Percentiles rank a stretch among this genome's conserved stretches.
Conservation (phyloP, 92 coral and sea anemone species). For the Bergia sp. region DNA sequence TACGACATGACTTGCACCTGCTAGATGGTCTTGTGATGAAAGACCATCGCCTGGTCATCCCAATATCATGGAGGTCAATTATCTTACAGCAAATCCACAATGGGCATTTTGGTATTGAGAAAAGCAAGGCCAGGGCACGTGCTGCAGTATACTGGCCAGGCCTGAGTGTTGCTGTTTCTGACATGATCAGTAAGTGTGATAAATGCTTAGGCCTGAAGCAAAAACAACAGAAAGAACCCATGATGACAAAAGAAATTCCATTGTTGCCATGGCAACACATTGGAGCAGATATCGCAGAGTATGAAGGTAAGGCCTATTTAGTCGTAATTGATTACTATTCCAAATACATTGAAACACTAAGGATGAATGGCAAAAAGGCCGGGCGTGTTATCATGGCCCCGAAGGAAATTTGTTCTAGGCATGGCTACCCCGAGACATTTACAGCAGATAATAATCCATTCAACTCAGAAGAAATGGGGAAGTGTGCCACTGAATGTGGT, state of each 20-base stretch:
- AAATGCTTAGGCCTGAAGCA: no score
- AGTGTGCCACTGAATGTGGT: conserved; percentile 31
- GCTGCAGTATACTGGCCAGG: no score
- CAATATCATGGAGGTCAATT: no score
- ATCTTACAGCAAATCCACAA: no score
- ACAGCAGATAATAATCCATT: conserved; percentile 30
- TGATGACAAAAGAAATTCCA: background rate
- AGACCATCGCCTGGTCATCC: conserved; percentile 13
- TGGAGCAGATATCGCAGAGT: conserved; percentile 1
- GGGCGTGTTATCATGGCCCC: background rate
- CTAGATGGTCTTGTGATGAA: conserved; percentile 41
- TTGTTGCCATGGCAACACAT: background rate
- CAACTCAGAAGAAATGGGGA: conserved; percentile 23
- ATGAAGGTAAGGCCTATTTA: conserved; percentile 31
- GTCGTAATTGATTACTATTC: background rate
- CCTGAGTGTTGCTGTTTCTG: no score
- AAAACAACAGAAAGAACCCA: conserved; percentile 45
- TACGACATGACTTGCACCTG: conserved; percentile 38
- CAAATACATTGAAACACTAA: no score
- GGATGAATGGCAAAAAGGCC: no score
- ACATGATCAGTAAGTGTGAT: background rate
- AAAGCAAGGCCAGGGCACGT: no score
- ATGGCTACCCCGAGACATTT: conserved; percentile 14
- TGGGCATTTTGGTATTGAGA: background rate
- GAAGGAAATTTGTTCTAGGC: background rate